Percentiles rank a stretch among this genome's conserved stretches.
phyloP scores from a whole-genome alignment of 2,888 invertebrate species.

The Epistrophella euchroma region DNA sequence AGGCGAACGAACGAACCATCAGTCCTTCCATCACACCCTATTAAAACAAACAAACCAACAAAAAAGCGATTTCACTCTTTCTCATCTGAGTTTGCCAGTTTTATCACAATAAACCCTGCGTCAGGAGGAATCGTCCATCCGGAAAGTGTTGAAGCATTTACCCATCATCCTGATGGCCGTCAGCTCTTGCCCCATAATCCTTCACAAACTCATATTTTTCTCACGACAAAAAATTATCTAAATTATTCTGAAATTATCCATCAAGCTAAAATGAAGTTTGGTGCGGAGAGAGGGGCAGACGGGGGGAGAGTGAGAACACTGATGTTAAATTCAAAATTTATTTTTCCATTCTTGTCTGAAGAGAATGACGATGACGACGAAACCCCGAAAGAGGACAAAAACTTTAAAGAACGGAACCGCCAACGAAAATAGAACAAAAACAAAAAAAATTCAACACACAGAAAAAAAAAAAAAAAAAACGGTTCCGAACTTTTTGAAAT shows the following conservation, averaged over 20 bases:
- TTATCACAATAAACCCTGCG: not conserved
- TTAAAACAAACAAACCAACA: slow-evolving; percentile 12
- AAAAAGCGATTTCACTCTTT: slow-evolving; percentile 16
- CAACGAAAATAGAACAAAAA: slow-evolving; percentile 31
- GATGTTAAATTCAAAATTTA: slow-evolving; percentile 60
- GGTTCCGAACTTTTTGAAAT: slow-evolving; percentile 38
- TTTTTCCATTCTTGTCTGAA: slow-evolving; percentile 19
- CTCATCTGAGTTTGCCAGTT: slow-evolving; percentile 6
- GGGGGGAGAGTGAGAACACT: not conserved
- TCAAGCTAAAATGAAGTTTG: slow-evolving; percentile 31
- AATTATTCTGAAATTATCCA: slow-evolving; percentile 60
- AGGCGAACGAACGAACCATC: not conserved
- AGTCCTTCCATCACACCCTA: slow-evolving; percentile 27
- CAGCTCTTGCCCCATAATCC: not conserved
- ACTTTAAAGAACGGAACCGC: slow-evolving; percentile 28
- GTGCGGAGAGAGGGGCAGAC: not conserved
- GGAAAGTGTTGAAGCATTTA: slow-evolving; percentile 59
- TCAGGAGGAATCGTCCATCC: slow-evolving; percentile 38
- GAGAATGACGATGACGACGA: not conserved
- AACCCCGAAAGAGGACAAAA: not conserved
- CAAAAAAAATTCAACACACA: slow-evolving; percentile 2
- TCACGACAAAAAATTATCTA: slow-evolving; percentile 44
- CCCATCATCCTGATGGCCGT: slow-evolving; percentile 3
- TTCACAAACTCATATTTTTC: slow-evolving; percentile 15
- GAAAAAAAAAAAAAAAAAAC: slow-evolving; percentile 15